phyloP scores from a whole-genome alignment of 2,113 vertebrate genomes.

The Apeltes quadracus region DNA sequence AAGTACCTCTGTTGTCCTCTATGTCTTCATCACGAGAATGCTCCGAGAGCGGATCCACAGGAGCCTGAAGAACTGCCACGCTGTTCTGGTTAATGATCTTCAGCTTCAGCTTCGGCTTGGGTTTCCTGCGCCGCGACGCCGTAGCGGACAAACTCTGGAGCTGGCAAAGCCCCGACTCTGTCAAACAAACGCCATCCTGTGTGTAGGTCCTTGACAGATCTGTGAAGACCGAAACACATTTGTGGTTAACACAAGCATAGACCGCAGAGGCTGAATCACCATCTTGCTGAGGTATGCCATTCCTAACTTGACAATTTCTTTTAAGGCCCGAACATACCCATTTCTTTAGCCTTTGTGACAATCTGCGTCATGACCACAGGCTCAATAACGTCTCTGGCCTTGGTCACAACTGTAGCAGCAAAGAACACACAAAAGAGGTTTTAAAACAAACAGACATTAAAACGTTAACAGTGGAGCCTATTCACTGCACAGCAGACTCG shows the following conservation, averaged over 20 bases:
- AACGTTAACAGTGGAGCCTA: neutral
- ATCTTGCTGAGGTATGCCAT: neutral
- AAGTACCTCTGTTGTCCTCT: constrained; percentile 91
- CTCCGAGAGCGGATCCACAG: constrained; percentile 89
- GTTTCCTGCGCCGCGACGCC: constrained; percentile 89
- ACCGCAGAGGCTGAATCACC: neutral
- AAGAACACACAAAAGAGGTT: constrained; percentile 31
- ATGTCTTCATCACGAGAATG: constrained; percentile 91
- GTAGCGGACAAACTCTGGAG: constrained; percentile 93
- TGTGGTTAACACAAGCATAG: neutral
- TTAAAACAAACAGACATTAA: constrained; percentile 7
- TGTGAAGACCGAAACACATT: constrained; percentile 58
- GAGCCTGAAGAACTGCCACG: constrained; percentile 96
- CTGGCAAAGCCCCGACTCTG: constrained; percentile 94
- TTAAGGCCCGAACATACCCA: constrained; percentile 79
- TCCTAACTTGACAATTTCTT: neutral
- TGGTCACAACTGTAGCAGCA: constrained; percentile 59
- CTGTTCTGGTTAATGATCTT: constrained; percentile 99
- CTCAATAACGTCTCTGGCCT: constrained; percentile 88
- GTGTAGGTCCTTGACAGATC: constrained; percentile 95
- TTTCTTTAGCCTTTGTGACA: constrained; percentile 90
- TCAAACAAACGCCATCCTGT: constrained; percentile 97
- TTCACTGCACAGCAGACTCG: neutral
- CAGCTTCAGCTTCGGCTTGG: constrained; percentile 96
- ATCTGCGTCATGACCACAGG: constrained; percentile 88